Percentiles rank a stretch among this genome's conserved stretches.
These are phyloP conservation scores for Neocloeon triangulifer DNA, from an alignment of 1,140 invertebrate genomes.

Conservation along the genomic window DNA sequence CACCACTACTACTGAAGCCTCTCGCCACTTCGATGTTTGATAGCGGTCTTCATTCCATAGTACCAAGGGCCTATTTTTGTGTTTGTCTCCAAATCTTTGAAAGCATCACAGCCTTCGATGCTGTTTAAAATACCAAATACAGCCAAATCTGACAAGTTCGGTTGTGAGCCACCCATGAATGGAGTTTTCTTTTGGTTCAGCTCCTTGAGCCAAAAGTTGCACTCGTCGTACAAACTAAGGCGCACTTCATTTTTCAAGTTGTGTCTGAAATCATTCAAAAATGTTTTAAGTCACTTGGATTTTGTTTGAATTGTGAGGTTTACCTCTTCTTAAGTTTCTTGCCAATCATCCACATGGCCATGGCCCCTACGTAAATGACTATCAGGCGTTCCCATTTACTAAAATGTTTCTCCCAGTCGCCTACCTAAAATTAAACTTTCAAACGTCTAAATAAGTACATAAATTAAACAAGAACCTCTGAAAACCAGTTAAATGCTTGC, in stretches of 20 bases:
- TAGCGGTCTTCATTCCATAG: conserved; percentile 21
- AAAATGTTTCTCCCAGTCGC: conserved; percentile 82
- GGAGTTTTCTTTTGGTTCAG: conserved; percentile 41
- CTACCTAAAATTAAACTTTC: conserved; percentile 28
- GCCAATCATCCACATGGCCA: conserved; percentile 82
- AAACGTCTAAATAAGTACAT: no score
- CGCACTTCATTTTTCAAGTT: conserved; percentile 72
- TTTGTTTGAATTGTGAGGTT: no score
- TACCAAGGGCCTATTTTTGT: conserved; percentile 43
- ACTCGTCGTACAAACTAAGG: conserved; percentile 70
- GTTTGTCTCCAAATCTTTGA: conserved; percentile 54
- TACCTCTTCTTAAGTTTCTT: conserved; percentile 71
- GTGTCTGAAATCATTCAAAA: conserved; percentile 30
- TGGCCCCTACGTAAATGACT: conserved; percentile 84
- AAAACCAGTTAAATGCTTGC: conserved; percentile 81
- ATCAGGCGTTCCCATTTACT: conserved; percentile 57
- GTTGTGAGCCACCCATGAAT: conserved; percentile 57
- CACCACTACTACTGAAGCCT: no score
- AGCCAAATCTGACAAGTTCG: conserved; percentile 81
- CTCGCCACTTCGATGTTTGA: conserved; percentile 23
- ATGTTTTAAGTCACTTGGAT: no score
- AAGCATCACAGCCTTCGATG: conserved; percentile 86
- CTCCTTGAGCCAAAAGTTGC: conserved; percentile 51
- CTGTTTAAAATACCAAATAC: conserved; percentile 85
- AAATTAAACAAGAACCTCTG: conserved; percentile 34